A percentile compares a stretch with the other conserved stretches of the same genome.
phyloP scores from a whole-genome alignment of 2,113 vertebrate genomes.

The Trichomycterus rosablanca region DNA sequence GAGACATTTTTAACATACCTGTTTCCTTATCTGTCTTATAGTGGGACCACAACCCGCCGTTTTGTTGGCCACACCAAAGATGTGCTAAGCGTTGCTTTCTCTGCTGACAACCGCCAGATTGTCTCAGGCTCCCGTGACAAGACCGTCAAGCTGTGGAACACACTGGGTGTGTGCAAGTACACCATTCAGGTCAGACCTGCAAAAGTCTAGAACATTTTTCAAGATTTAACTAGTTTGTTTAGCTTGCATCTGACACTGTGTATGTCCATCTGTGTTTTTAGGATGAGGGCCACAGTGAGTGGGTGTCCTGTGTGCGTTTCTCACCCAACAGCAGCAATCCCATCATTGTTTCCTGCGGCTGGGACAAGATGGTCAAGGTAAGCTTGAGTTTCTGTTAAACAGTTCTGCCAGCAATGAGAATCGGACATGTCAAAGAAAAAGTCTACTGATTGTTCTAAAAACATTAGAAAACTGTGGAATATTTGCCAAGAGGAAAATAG shows the following conservation, averaged over 20 bases:
- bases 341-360: constrained; percentile 96
- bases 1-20: too few species aligned
- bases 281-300: constrained; percentile 92
- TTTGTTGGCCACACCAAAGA: constrained; percentile 95
- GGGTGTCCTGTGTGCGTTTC: constrained; percentile 93
- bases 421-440: too few species aligned
- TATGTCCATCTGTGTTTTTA: constrained; percentile 39
- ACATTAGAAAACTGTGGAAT: too few species aligned
- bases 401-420: too few species aligned
- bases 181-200: constrained; percentile 84
- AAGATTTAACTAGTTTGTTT: background rate
- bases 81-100: constrained; percentile 93
- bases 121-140: constrained; percentile 94
- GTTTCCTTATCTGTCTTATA: too few species aligned
- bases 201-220: background rate
- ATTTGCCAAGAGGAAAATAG: too few species aligned
- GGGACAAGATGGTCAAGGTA: constrained; percentile 97
- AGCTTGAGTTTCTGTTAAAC: too few species aligned
- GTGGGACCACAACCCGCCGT: constrained; percentile 83
- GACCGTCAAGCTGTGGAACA: constrained; percentile 98
- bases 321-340: constrained; percentile 98
- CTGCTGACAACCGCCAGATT: constrained; percentile 96
- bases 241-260: background rate
- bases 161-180: constrained; percentile 94
- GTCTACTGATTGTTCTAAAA: too few species aligned